Percentiles rank a stretch among this genome's conserved stretches.
phyloP scores from a whole-genome alignment of 2,888 invertebrate species.

The Sphaerophoria rueppellii region DNA sequence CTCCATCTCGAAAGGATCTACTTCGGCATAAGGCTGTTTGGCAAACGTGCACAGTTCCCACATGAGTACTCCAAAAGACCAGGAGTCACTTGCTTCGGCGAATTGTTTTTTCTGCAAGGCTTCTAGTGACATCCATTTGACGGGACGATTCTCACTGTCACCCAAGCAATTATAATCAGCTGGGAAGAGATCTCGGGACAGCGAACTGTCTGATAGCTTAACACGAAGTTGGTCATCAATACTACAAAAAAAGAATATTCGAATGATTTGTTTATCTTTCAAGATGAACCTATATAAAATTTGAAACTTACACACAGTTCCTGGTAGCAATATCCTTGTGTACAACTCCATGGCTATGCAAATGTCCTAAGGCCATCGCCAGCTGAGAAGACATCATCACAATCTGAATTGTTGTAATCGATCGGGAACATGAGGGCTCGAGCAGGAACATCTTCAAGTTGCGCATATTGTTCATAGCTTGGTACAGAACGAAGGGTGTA shows the following conservation, averaged over 20 bases:
- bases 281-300: background rate
- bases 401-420: constrained; percentile 88
- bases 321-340: constrained; percentile 95
- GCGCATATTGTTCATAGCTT: constrained; percentile 83
- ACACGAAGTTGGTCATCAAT: constrained; percentile 91
- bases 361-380: constrained; percentile 91
- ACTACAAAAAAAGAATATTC: constrained; percentile 80
- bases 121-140: constrained; percentile 97
- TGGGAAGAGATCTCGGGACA: constrained; percentile 95
- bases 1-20: constrained; percentile 96
- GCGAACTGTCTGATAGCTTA: constrained; percentile 93
- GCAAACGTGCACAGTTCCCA: constrained; percentile 97
- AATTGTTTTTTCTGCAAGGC: constrained; percentile 91
- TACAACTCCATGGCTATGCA: constrained; percentile 93
- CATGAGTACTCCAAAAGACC: constrained; percentile 96
- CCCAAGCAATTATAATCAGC: constrained; percentile 96
- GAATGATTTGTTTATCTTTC: too few species aligned
- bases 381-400: constrained; percentile 93
- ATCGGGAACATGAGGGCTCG: constrained; percentile 80
- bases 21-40: constrained; percentile 94
- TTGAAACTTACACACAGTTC: constrained; percentile 91
- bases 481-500: constrained; percentile 93
- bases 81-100: constrained; percentile 95
- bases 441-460: constrained; percentile 82
- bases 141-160: constrained; percentile 95